Base-by-base conservation (phyloP, 2,888 invertebrate genomes). In the Microctonus aethiopoides region DNA sequence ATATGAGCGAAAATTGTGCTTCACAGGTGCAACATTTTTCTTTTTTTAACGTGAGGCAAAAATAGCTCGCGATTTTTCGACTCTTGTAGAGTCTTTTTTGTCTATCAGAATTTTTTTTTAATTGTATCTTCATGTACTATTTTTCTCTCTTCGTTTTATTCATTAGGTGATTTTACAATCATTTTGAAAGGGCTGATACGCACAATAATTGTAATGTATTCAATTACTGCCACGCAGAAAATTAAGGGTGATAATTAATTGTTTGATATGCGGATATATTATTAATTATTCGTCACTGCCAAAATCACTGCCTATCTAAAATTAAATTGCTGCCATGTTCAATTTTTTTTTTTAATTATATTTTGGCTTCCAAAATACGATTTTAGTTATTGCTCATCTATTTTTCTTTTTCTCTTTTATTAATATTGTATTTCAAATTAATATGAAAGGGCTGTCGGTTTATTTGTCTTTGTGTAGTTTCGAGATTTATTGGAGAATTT, bases 41-140 rank as follows among this genome's bases (percentile, higher is more conserved):
- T 36, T 16, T 46, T 46, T 46, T n/a, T n/a, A 46, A 51, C 61
- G 51, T 65, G 26, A n/a, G 62, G 59, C 66, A 51, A 26, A 24
- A 68, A 34, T 68, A 46, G 62, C 67, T 65, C 68, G 69, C 70
- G 69, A 57, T 54, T 34, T 34, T 54, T 66, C 71, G 74, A 71
- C 72, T 75, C 73, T 56, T 67, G 72, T 71, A 61, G 64, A 75
- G 74, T 72, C 72, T 67, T 56, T 56, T 60, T 67, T 70, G 59
- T 74, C 73, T 59, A 7, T 16, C 16, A n/a, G 7, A 16, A 41
- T 70, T 67, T 57, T 24, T 39, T 61, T 64, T 68, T 60, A 22
- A 63, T 52, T 39, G n/a, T n/a, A n/a, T 71, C 36, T 26, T 60
- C 63, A 10, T 36, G 41, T 67, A 24, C 29, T 61, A 62, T 70